Conservation (phyloP, 2,797 vertebrate species). For the Novumbra hubbsi region DNA sequence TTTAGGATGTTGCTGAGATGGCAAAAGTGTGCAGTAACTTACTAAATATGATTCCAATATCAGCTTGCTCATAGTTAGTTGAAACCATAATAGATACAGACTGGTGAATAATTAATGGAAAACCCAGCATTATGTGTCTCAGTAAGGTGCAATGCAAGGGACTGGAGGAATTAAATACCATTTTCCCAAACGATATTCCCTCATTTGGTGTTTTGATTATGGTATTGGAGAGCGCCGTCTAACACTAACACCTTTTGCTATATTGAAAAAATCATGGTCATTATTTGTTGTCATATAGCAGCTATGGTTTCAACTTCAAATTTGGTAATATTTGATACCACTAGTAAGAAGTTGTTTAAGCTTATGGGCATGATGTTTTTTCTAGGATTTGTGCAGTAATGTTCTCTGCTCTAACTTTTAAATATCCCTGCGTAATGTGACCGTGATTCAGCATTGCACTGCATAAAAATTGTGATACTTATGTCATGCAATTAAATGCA, state of each 20-base stretch:
- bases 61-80: neutral
- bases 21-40: neutral
- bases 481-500: no score
- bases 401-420: neutral
- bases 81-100: neutral
- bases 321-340: neutral
- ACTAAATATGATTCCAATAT: neutral
- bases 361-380: neutral
- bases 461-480: neutral
- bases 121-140: no score
- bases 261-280: no score
- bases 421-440: slow-evolving; percentile 4
- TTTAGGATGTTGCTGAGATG: neutral
- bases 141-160: no score
- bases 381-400: neutral
- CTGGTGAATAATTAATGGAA: no score
- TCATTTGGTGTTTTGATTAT: no score
- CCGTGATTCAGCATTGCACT: neutral
- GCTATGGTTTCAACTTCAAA: neutral
- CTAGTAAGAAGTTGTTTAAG: neutral
- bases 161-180: no score
- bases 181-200: no score
- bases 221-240: no score
- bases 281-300: neutral
- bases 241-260: no score